phyloP scores from a whole-genome alignment of 2,888 invertebrate species.

The Drosophila tripunctata region DNA sequence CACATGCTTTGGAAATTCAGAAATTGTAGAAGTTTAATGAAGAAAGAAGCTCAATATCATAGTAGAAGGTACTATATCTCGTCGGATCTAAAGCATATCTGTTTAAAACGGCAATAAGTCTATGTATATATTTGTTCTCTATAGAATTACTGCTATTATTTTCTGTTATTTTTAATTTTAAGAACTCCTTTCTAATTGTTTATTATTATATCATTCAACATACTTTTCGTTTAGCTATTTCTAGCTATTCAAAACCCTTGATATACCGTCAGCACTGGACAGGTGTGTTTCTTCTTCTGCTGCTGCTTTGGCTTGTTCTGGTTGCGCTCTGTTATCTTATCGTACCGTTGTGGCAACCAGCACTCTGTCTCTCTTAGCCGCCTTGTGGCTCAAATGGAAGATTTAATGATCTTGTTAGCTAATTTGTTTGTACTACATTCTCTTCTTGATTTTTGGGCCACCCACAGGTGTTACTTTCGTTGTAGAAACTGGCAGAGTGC shows the following conservation, averaged over 20 bases:
- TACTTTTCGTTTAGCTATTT: background rate
- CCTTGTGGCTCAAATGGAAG: constrained; percentile 36
- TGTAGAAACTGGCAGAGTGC: no score
- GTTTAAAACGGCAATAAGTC: no score
- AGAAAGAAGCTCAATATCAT: no score
- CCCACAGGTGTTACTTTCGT: constrained; percentile 59
- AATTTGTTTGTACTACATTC: constrained; percentile 45
- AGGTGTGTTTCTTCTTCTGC: background rate
- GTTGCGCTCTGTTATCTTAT: constrained; percentile 62
- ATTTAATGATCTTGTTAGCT: constrained; percentile 80
- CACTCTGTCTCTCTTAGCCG: background rate
- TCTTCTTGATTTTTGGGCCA: constrained; percentile 42
- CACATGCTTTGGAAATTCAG: no score
- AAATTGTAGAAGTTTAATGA: no score
- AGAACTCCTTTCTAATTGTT: no score
- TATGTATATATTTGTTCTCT: no score
- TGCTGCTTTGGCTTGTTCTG: background rate
- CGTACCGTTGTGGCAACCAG: constrained; percentile 23
- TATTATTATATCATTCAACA: no score
- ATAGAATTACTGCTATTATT: no score
- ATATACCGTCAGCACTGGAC: background rate
- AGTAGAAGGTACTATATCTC: no score
- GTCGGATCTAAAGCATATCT: no score
- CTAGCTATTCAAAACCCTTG: background rate
- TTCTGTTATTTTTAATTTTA: no score